Conservation (phyloP, 1,140 invertebrate species). For the Lutraria rhynchaena region DNA sequence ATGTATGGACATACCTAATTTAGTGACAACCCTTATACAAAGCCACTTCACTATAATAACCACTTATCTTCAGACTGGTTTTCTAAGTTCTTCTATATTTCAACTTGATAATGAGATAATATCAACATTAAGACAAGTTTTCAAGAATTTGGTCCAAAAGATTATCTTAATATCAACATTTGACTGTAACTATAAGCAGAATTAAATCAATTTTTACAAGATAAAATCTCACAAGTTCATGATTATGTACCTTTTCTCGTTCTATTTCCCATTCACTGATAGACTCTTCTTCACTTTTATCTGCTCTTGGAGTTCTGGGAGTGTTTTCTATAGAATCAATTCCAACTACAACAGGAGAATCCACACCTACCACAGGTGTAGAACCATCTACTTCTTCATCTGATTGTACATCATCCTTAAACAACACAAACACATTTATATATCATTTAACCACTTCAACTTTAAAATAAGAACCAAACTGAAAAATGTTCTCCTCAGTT, state of each 20-base stretch:
- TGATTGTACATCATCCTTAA: constrained; percentile 58
- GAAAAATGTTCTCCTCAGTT: background rate
- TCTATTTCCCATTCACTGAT: constrained; percentile 74
- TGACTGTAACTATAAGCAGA: too few species aligned
- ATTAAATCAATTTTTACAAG: too few species aligned
- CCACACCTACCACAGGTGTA: constrained; percentile 4
- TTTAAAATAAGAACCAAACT: background rate
- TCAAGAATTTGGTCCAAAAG: too few species aligned
- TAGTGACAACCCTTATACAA: too few species aligned
- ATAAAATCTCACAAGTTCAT: too few species aligned
- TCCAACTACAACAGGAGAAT: constrained; percentile 15
- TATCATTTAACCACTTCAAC: background rate
- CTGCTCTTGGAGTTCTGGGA: constrained; percentile 16
- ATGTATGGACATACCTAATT: too few species aligned
- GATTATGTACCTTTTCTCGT: constrained; percentile 67
- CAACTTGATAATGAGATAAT: too few species aligned
- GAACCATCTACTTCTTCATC: constrained; percentile 56
- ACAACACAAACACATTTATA: background rate
- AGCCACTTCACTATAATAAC: too few species aligned
- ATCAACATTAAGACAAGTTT: too few species aligned
- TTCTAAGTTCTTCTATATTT: too few species aligned
- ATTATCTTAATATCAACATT: too few species aligned
- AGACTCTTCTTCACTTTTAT: constrained; percentile 63
- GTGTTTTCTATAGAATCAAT: constrained; percentile 26
- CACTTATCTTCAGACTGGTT: too few species aligned